Evolutionary conservation across 2,113 vertebrate species (phyloP), one percentile per base, ranked within the genome.

Genomic region (Cinclus mexicanus): DNA sequence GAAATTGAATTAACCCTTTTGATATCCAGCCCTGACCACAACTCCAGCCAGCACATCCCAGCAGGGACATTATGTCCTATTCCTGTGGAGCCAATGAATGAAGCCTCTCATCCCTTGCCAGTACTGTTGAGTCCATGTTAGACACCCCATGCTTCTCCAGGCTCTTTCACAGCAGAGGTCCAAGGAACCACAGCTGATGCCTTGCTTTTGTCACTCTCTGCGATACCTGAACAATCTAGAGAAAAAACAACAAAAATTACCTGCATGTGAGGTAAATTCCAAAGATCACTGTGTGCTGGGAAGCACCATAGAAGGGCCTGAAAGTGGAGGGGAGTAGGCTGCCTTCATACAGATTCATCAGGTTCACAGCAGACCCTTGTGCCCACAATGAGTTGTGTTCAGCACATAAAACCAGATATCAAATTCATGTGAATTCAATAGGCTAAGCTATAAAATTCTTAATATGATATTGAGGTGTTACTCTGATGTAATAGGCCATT

Each of bases 401-500:
- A 82, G 68, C 1, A 4, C 57, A 28, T 90, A 90, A 85, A 91
- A 50, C 41, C 55, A 90, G 88, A 79, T 75, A 44, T 41, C 71
- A 83, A 94, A 95, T 68, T 33, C 61, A 92, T 69, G 68, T 79
- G 97, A 96, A 39, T 50, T 60, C 75, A 83, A 87, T 49, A 65
- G 72, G 59, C 82, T 37, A 71, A 81, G 84, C 83, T 49, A 94
- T 91, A 88, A 93, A 94, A 86, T 39, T 49, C 28, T 83, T 91
- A 86, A 81, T 89, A 72, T 81, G 80, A 90, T 81, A 57, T 64
- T 82, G 78, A 88, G 28, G 16, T 89, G 72, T 95, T 95, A 83
- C 89, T 94, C 71, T 93, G 93, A 75, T 90, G 86, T 95, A 94
- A 95, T 79, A 94, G 82, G 49, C 84, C 87, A 90, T 89, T 97